Evolutionary conservation across 2,113 vertebrate species (phyloP).

Genomic region (Gavialis gangeticus): DNA sequence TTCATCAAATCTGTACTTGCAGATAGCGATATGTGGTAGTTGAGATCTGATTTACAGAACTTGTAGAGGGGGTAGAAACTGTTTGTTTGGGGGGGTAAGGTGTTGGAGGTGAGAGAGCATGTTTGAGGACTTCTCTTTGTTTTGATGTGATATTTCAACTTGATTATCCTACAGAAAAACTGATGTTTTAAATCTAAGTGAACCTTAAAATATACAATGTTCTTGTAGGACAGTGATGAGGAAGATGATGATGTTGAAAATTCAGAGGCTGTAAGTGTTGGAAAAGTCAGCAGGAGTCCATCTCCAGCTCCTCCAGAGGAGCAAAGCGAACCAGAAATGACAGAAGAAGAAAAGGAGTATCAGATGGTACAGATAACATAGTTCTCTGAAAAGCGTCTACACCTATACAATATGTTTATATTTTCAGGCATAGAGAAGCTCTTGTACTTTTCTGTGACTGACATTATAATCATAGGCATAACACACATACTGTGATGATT

Average conservation of each 20-base stretch:
- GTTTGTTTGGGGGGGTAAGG: background rate
- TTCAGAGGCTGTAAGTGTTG: constrained; percentile 79
- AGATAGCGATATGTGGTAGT: background rate
- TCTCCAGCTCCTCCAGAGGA: constrained; percentile 92
- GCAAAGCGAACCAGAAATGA: constrained; percentile 96
- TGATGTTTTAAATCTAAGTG: background rate
- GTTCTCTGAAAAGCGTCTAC: background rate
- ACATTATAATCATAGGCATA: background rate
- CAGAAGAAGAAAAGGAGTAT: constrained; percentile 97
- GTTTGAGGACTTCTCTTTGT: background rate
- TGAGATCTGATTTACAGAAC: background rate
- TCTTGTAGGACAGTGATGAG: constrained; percentile 93
- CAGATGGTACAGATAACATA: constrained; percentile 86
- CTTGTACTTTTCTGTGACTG: background rate
- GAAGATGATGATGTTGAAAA: constrained; percentile 87
- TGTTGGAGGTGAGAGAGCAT: no score
- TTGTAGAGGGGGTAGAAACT: background rate
- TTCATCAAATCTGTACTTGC: background rate
- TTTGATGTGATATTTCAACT: background rate
- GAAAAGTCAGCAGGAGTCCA: constrained; percentile 86
- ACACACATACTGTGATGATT: background rate
- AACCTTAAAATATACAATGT: background rate
- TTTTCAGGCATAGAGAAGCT: background rate
- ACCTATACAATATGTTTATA: background rate
- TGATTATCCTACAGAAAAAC: background rate